Conservation (phyloP, 1,140 invertebrate genomes). For the Calephelis virginiensis region DNA sequence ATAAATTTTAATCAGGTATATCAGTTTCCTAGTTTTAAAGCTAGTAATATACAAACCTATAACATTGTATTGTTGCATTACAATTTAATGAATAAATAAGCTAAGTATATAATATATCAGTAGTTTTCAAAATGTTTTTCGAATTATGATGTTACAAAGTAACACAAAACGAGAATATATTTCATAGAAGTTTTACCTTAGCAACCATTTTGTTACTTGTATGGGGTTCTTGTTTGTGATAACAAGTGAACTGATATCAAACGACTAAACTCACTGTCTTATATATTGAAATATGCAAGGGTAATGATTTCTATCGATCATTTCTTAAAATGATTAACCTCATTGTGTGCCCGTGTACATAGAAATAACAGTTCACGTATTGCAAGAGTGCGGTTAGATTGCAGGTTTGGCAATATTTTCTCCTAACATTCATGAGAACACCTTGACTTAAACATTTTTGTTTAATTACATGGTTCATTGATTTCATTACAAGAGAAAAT, state of each 20-base stretch:
- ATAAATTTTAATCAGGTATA: too few relatives aligned
- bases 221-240: not conserved
- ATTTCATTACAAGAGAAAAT: not conserved
- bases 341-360: constrained; percentile 10
- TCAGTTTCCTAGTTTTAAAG: too few relatives aligned
- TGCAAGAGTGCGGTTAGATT: constrained; percentile 6
- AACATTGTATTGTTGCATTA: too few relatives aligned
- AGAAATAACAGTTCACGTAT: constrained; percentile 12
- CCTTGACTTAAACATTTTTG: constrained; percentile 4
- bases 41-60: too few relatives aligned
- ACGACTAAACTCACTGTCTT: constrained; percentile 34
- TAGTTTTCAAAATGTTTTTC: too few relatives aligned
- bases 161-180: not conserved
- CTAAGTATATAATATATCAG: too few relatives aligned
- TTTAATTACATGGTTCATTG: constrained; percentile 10
- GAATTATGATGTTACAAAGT: too few relatives aligned
- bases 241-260: constrained; percentile 38
- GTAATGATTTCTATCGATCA: constrained; percentile 22
- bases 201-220: constrained; percentile 31
- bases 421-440: constrained; percentile 26
- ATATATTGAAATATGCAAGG: constrained; percentile 43
- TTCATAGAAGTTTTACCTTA: constrained; percentile 28
- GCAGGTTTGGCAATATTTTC: constrained; percentile 9
- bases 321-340: constrained; percentile 14
- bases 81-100: too few relatives aligned